Conservation (phyloP, 2,797 vertebrate species). For the Manis pentadactyla region DNA sequence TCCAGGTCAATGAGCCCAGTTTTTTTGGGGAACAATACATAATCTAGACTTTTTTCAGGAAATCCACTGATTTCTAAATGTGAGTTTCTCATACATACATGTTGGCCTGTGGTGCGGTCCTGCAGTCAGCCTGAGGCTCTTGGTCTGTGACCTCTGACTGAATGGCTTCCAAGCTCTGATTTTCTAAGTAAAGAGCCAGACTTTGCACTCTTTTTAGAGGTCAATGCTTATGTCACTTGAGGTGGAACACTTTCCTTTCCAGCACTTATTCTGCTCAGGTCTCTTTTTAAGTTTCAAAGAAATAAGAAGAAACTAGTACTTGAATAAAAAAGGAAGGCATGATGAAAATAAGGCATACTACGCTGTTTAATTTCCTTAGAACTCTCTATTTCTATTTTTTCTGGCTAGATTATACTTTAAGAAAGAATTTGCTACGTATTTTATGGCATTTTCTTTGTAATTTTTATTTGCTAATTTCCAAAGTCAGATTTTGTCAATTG, state of each 20-base stretch:
- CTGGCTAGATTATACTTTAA: neutral
- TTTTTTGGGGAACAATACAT: neutral
- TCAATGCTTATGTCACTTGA: neutral
- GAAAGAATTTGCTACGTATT: neutral
- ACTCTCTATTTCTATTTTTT: neutral
- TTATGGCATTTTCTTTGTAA: neutral
- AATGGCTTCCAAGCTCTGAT: neutral
- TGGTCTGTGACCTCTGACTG: neutral
- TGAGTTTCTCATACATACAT: neutral
- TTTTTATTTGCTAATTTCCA: conserved; percentile 46
- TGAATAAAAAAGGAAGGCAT: neutral
- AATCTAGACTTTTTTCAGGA: neutral
- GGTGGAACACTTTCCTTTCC: neutral
- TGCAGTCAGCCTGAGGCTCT: neutral
- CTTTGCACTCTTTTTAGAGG: neutral
- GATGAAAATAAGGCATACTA: neutral
- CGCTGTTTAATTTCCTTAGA: conserved; percentile 10
- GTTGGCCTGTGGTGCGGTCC: neutral
- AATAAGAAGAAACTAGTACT: neutral
- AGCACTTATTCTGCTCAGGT: neutral
- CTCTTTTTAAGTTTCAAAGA: conserved; percentile 24
- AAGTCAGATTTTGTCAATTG: neutral
- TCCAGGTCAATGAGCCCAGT: neutral
- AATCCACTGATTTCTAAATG: neutral
- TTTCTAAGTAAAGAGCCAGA: neutral